Conservation (phyloP, 2,113 vertebrate species). For the Silurus meridionalis region DNA sequence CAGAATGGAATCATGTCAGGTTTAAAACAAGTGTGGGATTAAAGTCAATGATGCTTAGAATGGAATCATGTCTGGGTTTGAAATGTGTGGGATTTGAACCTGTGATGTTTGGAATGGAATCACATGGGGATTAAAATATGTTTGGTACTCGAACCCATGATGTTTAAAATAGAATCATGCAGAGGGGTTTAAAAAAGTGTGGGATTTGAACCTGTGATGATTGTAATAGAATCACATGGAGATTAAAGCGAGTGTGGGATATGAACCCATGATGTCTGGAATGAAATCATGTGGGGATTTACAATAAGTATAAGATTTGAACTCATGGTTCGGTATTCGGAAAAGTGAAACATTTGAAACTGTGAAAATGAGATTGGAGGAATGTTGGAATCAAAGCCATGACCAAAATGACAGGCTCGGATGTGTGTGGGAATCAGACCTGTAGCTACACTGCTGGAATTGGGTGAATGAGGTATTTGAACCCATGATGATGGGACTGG, state of each 20-base stretch:
- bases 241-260: not conserved
- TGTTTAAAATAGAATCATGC: not conserved
- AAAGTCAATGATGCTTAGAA: not conserved
- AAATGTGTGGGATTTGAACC: not conserved
- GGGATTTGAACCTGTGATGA: not conserved
- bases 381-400: not conserved
- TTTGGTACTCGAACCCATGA: not conserved
- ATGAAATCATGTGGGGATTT: not conserved
- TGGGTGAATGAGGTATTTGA: too few species aligned
- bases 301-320: not conserved
- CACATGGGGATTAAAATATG: not conserved
- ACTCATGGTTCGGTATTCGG: not conserved
- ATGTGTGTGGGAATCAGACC: not conserved
- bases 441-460: too few species aligned
- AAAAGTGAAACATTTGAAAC: not conserved
- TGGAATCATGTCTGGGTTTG: not conserved
- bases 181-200: not conserved
- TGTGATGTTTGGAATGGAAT: not conserved
- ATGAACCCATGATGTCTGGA: not conserved
- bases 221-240: not conserved
- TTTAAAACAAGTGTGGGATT: too few species aligned
- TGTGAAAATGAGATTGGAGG: not conserved
- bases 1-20: too few species aligned
- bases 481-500: too few species aligned
- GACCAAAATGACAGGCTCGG: not conserved